Evolutionary conservation across 2,888 invertebrate species (phyloP).

Genomic region (Tetranychus truncatus): DNA sequence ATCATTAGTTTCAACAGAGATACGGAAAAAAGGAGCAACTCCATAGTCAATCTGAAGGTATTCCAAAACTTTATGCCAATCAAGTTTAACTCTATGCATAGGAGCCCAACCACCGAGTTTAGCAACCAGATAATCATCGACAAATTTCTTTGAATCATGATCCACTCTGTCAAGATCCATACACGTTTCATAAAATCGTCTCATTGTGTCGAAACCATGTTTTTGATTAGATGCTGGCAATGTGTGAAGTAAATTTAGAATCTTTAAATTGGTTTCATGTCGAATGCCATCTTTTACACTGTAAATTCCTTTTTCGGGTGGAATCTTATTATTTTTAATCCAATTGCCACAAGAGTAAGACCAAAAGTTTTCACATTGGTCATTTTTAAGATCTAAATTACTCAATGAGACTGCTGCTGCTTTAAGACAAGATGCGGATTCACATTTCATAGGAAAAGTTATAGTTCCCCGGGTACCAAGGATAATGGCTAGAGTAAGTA

Average conservation of each 20-base stretch:
- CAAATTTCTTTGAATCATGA: slow-evolving; percentile 35
- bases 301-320: slow-evolving; percentile 37
- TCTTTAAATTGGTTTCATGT: slow-evolving; percentile 20
- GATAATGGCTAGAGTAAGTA: slow-evolving; percentile 35
- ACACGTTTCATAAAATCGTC: slow-evolving; percentile 42
- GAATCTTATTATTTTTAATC: slow-evolving; percentile 35
- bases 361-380: slow-evolving; percentile 40
- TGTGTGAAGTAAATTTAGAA: neutral
- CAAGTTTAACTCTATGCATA: slow-evolving; percentile 24
- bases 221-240: neutral
- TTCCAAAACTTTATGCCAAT: slow-evolving; percentile 30
- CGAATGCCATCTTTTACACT: slow-evolving; percentile 34
- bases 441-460: slow-evolving; percentile 35
- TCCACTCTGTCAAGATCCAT: slow-evolving; percentile 30
- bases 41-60: slow-evolving; percentile 38
- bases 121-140: slow-evolving; percentile 37
- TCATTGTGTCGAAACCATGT: slow-evolving; percentile 36
- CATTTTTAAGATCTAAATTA: slow-evolving; percentile 28
- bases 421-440: slow-evolving; percentile 37
- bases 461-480: slow-evolving; percentile 37
- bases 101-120: slow-evolving; percentile 34
- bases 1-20: slow-evolving; percentile 39
- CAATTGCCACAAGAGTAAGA: slow-evolving; percentile 40
- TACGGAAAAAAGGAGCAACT: slow-evolving; percentile 39
- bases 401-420: slow-evolving; percentile 38